Evolutionary conservation across 2,113 vertebrate genomes (phyloP).

Genomic region (Phalacrocorax pelagicus): DNA sequence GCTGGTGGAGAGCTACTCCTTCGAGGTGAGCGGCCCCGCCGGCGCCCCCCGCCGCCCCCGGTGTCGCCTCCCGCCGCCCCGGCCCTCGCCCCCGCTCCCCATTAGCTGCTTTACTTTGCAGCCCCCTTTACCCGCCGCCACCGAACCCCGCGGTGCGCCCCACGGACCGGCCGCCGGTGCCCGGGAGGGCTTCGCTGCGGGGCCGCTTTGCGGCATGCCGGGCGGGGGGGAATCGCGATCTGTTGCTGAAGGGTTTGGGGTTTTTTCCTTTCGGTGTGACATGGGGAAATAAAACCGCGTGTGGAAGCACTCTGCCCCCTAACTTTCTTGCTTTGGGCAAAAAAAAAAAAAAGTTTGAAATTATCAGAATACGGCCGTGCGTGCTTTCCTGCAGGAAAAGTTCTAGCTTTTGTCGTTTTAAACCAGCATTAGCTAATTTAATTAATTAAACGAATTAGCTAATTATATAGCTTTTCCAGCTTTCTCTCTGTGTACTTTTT

Average conservation of each 20-base stretch:
- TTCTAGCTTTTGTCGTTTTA: accelerated
- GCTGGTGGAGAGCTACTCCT: slow-evolving; percentile 95
- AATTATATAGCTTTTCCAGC: accelerated
- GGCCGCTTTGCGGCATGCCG: too few relatives aligned
- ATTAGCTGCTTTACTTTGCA: too few relatives aligned
- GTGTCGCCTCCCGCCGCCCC: too few relatives aligned
- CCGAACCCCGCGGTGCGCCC: neutral
- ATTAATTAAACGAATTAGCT: neutral
- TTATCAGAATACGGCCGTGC: accelerated
- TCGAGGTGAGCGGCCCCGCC: slow-evolving; percentile 82
- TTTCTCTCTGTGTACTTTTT: accelerated
- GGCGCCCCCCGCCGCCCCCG: too few relatives aligned
- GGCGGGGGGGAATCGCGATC: too few relatives aligned
- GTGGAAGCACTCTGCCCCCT: neutral
- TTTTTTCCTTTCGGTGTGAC: too few relatives aligned
- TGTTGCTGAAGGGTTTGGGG: too few relatives aligned
- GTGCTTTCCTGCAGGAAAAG: neutral
- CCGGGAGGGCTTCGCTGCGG: too few relatives aligned
- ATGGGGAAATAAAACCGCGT: neutral
- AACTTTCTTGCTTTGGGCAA: too few relatives aligned
- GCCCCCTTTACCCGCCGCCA: too few relatives aligned
- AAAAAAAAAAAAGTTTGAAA: neutral
- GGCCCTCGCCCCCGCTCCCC: too few relatives aligned
- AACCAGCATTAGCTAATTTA: accelerated
- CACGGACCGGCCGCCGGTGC: too few relatives aligned